Percentiles rank a stretch among this genome's conserved stretches.
Evolutionary conservation across 2,888 invertebrate species (phyloP).

Genomic region (Parthenolecanium corni): DNA sequence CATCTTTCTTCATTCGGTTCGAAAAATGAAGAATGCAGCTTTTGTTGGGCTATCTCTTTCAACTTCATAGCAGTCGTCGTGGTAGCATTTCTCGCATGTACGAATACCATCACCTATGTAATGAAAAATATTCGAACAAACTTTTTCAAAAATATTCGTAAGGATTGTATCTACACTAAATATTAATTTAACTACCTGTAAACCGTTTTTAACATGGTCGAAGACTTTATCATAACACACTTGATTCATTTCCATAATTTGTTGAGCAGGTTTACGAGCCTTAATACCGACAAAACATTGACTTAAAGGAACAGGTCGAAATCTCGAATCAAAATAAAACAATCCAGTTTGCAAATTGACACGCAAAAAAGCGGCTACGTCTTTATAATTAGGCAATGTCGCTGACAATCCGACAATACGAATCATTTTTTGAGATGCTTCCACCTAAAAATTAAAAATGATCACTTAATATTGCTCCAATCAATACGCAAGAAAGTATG

Average conservation of each 20-base stretch:
- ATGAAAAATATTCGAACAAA: too few species aligned
- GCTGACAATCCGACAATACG: slow-evolving; percentile 94
- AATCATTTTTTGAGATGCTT: slow-evolving; percentile 86
- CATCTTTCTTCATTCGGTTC: slow-evolving; percentile 51
- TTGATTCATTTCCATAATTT: slow-evolving; percentile 72
- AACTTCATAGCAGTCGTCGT: slow-evolving; percentile 74
- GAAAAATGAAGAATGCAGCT: slow-evolving; percentile 58
- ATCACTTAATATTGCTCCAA: too few species aligned
- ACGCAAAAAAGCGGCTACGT: slow-evolving; percentile 85
- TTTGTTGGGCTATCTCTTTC: slow-evolving; percentile 66
- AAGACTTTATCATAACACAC: slow-evolving; percentile 86
- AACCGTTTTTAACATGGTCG: slow-evolving; percentile 73
- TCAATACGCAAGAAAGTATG: too few species aligned
- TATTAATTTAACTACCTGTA: slow-evolving; percentile 52
- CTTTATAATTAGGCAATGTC: slow-evolving; percentile 92
- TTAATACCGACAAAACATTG: slow-evolving; percentile 85
- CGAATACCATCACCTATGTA: slow-evolving; percentile 80
- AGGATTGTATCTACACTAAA: background rate
- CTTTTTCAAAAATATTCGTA: background rate
- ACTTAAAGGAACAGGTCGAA: slow-evolving; percentile 87
- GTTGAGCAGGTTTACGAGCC: slow-evolving; percentile 46
- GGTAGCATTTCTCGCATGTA: slow-evolving; percentile 94
- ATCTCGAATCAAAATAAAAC: slow-evolving; percentile 87
- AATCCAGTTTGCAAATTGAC: slow-evolving; percentile 86
- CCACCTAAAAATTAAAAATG: slow-evolving; percentile 44